Base-by-base conservation (phyloP, 1,140 invertebrate genomes). In the Elysia chlorotica region DNA sequence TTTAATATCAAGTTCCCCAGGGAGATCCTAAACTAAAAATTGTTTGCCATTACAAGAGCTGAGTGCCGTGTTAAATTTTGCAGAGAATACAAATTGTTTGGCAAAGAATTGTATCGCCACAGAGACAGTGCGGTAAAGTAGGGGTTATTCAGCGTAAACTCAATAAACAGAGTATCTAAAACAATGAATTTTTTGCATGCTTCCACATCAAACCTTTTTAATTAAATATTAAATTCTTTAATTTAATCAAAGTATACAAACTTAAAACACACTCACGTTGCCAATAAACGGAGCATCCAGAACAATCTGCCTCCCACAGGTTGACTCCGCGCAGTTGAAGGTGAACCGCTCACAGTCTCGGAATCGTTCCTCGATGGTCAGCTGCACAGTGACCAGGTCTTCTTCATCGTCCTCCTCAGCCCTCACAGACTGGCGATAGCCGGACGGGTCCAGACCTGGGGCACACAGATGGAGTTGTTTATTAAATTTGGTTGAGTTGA, bases 361-460 rank as follows among this genome's bases (percentile, higher is more conserved):
- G 83, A 92, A 96, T 74, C 92, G 91, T 71, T 95, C 92, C 61
- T 93, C 91, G 70, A 93, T 90, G 56, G 91, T 83, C 41, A 88
- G 67, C 68, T 86, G 83, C 3, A 84, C 73, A 23, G 89, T 85
- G 87, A 90, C 87, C 35, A 90, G 83, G 1, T 88, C 83, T 0
- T 88, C 87, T 59, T 90, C 88, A 2, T 89, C 87, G 48, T 89
- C 87, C 28, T 85, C 75, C 75, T 90, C 90, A 85, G 82, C 89
- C 76, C 87, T 90, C 73, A 62, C 69, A 54, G 76, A 75, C n/a
- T 81, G 74, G 67, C 85, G 85, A 76, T 90, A 91, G 37, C 83
- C 81, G n/a, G 86, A 79, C 2, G 89, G 81, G 79, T 91, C 90
- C 25, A 91, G 77, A 48, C 90, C 90, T 85, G 57, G 25, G 57